These are phyloP conservation scores for Therioaphis trifolii DNA, from an alignment of 2,888 invertebrate genomes.

Conservation along the genomic window DNA sequence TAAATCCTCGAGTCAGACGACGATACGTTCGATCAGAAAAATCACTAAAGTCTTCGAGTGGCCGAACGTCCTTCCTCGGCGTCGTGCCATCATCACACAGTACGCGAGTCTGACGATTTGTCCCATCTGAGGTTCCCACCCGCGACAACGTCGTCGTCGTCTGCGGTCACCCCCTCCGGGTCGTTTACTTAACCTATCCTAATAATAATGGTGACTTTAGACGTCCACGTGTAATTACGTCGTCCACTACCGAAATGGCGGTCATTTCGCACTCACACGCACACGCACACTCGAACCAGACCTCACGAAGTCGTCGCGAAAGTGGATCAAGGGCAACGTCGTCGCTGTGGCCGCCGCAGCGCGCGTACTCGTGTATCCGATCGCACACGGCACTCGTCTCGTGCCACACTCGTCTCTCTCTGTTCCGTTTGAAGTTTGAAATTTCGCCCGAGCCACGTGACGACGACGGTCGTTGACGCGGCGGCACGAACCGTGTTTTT, in stretches of 20 bases:
- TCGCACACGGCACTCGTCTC: slow-evolving; percentile 7
- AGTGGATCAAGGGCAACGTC: slow-evolving; percentile 56
- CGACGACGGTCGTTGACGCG: not conserved
- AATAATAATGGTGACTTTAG: too few species aligned
- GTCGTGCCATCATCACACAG: too few species aligned
- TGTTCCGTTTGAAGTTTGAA: slow-evolving; percentile 22
- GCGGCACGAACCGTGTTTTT: too few species aligned
- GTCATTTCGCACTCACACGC: not conserved
- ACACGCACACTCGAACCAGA: slow-evolving; percentile 12
- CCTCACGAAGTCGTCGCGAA: slow-evolving; percentile 9
- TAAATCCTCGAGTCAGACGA: too few species aligned
- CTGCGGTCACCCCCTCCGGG: too few species aligned
- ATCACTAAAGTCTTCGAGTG: too few species aligned
- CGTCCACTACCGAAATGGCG: slow-evolving; percentile 18
- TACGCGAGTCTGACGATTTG: too few species aligned
- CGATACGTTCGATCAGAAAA: too few species aligned
- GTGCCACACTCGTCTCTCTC: not conserved
- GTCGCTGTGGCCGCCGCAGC: not conserved
- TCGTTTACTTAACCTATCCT: too few species aligned
- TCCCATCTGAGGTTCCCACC: too few species aligned
- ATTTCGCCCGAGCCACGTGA: slow-evolving; percentile 16
- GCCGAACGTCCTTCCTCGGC: too few species aligned
- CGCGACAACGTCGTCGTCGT: too few species aligned
- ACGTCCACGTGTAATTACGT: not conserved
- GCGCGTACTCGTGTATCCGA: not conserved